These are phyloP conservation scores for Theretra japonica DNA, from an alignment of 2,888 invertebrate species.

Conservation along the genomic window DNA sequence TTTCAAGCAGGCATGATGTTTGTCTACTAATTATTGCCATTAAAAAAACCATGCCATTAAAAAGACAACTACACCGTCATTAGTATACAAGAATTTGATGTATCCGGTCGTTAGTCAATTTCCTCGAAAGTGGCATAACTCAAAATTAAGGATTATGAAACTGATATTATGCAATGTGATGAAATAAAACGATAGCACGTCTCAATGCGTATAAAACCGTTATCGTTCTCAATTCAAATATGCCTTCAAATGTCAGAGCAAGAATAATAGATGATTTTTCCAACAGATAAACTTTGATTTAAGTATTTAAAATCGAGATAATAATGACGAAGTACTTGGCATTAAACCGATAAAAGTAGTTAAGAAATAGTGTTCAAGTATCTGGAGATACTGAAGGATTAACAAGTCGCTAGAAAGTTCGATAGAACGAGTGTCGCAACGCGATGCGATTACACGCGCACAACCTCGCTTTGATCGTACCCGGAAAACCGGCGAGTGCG, in stretches of 20 bases:
- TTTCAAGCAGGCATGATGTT: too few species aligned
- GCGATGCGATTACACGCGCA: constrained; percentile 33
- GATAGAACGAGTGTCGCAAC: constrained; percentile 41
- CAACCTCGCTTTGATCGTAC: constrained; percentile 31
- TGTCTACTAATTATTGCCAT: too few species aligned
- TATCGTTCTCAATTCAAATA: constrained; percentile 8
- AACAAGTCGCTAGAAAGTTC: constrained; percentile 35
- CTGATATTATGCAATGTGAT: not conserved
- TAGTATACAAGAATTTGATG: not conserved
- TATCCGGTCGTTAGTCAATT: not conserved
- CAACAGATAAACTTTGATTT: not conserved
- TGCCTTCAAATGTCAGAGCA: not conserved
- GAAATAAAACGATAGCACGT: not conserved
- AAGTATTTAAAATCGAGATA: not conserved
- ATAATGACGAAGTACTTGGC: not conserved
- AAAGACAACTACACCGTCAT: too few species aligned
- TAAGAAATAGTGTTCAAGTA: not conserved
- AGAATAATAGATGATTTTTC: constrained; percentile 6
- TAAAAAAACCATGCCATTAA: too few species aligned
- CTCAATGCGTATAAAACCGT: not conserved
- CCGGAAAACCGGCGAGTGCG: constrained; percentile 30
- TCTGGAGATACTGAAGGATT: constrained; percentile 25
- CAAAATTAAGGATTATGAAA: not conserved
- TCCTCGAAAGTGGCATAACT: not conserved
- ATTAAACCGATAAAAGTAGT: not conserved